Percentiles rank a stretch among this genome's conserved stretches.
These are phyloP conservation scores for Vulpes ferrilata DNA, from an alignment of 2,113 vertebrate genomes.

Conservation along the genomic window DNA sequence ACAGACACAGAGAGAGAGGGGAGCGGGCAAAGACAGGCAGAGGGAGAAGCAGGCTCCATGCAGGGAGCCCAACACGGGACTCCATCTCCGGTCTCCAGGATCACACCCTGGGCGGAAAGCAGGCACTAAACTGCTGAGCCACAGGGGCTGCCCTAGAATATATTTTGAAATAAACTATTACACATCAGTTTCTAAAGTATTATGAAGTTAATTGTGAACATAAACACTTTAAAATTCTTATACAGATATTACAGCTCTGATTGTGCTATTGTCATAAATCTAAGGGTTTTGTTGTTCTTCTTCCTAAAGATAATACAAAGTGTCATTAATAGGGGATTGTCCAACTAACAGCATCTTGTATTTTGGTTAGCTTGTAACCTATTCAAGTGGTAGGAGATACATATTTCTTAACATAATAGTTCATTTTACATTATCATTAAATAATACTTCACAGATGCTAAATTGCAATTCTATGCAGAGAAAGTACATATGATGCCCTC, in stretches of 20 bases:
- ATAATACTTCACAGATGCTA: constrained; percentile 74
- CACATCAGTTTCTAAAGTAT: background rate
- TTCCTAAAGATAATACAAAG: background rate
- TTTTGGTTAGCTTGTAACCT: background rate
- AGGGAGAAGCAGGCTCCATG: too few relatives aligned
- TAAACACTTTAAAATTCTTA: background rate
- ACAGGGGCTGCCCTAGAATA: background rate
- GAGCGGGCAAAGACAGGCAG: too few relatives aligned
- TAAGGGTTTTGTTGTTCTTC: background rate
- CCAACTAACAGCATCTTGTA: background rate
- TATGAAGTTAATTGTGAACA: background rate
- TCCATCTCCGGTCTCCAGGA: too few relatives aligned
- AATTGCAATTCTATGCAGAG: constrained; percentile 69
- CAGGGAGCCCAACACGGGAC: too few relatives aligned
- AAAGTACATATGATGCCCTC: constrained; percentile 56
- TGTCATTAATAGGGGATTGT: background rate
- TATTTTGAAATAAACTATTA: constrained; percentile 13
- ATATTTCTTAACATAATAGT: constrained; percentile 46
- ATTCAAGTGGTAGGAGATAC: background rate
- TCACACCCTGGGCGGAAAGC: too few relatives aligned
- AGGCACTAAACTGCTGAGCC: too few relatives aligned
- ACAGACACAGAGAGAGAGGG: too few relatives aligned
- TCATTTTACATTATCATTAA: constrained; percentile 71
- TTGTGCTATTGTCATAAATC: background rate
- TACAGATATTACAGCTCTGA: background rate